Evolutionary conservation across 2,797 vertebrate species (phyloP), one percentile per base, ranked within the genome.

Genomic region (Amniataba percoides): DNA sequence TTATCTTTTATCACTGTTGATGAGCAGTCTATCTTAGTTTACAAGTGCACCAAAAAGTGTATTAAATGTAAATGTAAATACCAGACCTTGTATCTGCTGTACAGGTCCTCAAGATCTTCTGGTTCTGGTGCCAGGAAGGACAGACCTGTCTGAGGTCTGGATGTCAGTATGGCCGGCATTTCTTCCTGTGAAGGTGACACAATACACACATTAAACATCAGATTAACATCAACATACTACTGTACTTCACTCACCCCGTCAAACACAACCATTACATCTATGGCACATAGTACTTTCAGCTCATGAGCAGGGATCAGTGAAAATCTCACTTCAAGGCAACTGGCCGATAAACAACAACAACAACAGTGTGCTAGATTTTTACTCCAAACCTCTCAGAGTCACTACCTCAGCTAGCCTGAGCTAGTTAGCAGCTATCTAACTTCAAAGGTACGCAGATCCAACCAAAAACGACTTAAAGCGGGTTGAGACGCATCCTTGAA

Each of bases 91-190:
- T 98, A 98, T 90, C 97, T 95, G 83, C 96, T 97, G 85, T 98
- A 98, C n/a, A 98, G 94, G 71, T 98, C 97, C 71, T 98, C 97
- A 58, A 98, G 80, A 82, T 98, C 97, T 73, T 98, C 97, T 7
- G 97, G 96, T 83, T 98, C 97, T 1, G 97, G 96, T 11, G 95
- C 96, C 87, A 98, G 86, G 83, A 98, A 98, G 55, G 97, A 97
- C 62, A 98, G 92, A 43, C 91, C 95, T 0, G 96, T 96, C 89
- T 97, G 96, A 5, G 97, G 97, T 78, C 96, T 94, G 31, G 96
- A 97, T 67, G 88, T 93, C 19, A 96, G 84, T 77, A 97, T 77
- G 1, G 95, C 94, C 3, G 97, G 96, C 69, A 95, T 92, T 2
- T 97, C 97, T 16, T 98, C 97, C 97, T 98, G 89, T 14, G 2